Conservation (phyloP, 2,113 vertebrate genomes). For the Petrocephalus zakoni region DNA sequence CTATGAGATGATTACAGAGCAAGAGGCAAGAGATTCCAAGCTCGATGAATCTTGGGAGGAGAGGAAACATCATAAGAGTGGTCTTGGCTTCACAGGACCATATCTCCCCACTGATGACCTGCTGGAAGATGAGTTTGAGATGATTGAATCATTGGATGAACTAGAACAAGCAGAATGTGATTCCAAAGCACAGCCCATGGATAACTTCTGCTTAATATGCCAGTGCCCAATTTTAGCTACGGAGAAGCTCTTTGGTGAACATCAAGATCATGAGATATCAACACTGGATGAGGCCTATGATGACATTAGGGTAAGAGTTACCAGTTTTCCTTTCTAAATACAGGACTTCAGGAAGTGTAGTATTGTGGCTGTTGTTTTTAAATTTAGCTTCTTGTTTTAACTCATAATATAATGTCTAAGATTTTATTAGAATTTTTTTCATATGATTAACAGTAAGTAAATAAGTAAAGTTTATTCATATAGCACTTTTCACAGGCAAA, state of each 20-base stretch:
- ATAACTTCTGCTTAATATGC: conserved; percentile 81
- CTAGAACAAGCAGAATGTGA: conserved; percentile 62
- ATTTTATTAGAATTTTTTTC: neutral
- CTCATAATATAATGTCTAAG: neutral
- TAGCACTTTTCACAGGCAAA: neutral
- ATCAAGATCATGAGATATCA: conserved; percentile 72
- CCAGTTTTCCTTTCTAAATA: neutral
- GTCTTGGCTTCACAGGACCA: conserved; percentile 18
- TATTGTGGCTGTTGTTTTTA: neutral
- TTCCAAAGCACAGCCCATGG: conserved; percentile 62
- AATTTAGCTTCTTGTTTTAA: neutral
- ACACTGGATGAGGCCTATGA: conserved; percentile 71
- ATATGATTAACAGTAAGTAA: neutral
- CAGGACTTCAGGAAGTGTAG: neutral
- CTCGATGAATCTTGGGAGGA: conserved; percentile 17
- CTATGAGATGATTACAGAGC: conserved; percentile 69
- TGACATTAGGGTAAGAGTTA: conserved; percentile 75
- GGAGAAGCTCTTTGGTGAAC: conserved; percentile 65
- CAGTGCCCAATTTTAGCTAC: conserved; percentile 71
- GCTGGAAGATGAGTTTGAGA: conserved; percentile 64
- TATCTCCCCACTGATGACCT: conserved; percentile 47
- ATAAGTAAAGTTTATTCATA: neutral
- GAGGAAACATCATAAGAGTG: conserved; percentile 30
- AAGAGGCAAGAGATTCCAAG: conserved; percentile 60
- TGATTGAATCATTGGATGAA: conserved; percentile 62